A percentile compares a stretch with the other conserved stretches of the same genome.
These are phyloP conservation scores for Amphiprion percula DNA, from an alignment of 2,113 vertebrate species.

Conservation along the genomic window DNA sequence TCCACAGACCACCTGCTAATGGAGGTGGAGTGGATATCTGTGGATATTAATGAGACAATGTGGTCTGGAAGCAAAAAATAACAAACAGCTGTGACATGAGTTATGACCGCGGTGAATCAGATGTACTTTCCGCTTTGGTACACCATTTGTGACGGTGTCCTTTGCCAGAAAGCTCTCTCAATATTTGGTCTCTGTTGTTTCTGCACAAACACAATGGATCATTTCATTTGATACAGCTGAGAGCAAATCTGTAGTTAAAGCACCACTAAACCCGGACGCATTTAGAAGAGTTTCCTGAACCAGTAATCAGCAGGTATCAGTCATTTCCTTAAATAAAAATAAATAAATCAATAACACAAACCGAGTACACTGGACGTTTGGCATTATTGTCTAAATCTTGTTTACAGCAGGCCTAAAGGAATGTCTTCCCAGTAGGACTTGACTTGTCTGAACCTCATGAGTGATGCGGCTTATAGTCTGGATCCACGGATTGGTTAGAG, in stretches of 20 bases:
- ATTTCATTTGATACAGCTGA: not conserved
- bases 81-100: constrained; percentile 10
- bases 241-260: not conserved
- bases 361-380: no score
- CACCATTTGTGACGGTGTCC: not conserved
- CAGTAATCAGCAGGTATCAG: no score
- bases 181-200: constrained; percentile 5
- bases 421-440: no score
- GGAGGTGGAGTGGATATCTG: not conserved
- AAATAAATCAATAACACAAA: no score
- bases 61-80: constrained; percentile 12
- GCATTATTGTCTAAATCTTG: no score
- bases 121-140: not conserved
- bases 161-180: not conserved
- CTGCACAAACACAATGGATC: not conserved
- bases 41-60: constrained; percentile 17
- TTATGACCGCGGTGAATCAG: constrained; percentile 16
- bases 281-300: no score
- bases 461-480: no score
- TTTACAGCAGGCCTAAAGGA: no score
- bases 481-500: no score
- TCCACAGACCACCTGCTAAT: constrained; percentile 26
- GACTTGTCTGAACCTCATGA: no score
- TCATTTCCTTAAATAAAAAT: no score
- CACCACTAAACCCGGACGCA: no score